Evolutionary conservation across 2,888 invertebrate species (phyloP), one percentile per base, ranked within the genome.

Genomic region (Eupithecia vulgata): DNA sequence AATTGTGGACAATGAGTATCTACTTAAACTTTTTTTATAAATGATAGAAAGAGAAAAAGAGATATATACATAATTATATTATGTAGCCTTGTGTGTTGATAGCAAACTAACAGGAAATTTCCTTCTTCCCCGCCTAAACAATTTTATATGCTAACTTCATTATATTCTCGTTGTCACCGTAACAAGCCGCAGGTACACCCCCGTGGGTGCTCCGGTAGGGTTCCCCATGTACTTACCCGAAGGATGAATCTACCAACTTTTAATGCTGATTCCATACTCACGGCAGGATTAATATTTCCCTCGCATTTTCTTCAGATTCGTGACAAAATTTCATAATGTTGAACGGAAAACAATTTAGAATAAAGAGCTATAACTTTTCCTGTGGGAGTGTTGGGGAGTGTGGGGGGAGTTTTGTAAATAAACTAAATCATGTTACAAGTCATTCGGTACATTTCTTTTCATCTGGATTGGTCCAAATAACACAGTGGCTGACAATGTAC

Each of bases 251-350:
- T 21, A 65, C 48, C 67, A 45, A 74, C 48, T 59, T 35, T 65
- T 48, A 68, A 68, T 68, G 40, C 65, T 45, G 65, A 66, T 68
- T 42, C 59, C 57, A 35, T 65, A 57, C 37, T 25, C 34, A 8
- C 25, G 42, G 13, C 42, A n/a, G 21, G 66, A 71, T 74, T 74
- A 65, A 48, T 71, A 71, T 71, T 74, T 68, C 59, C 25, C 68
- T 17, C 52, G n/a, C 57, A 30, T 17, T 57, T 57, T 25, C 64
- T 30, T 61, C 71, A 45, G 52, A 45, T 52, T 74, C 71, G 74
- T 74, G 74, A 68, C 68, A 30, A 71, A 74, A 71, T 71, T 74
- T 57, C 65, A 65, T 59, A 74, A 65, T 67, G 59, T 67, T n/a
- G 70, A 62, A 62, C 62, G 40, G 40, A 73, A 68, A 71, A 68